Conservation (phyloP, 2,888 invertebrate genomes). For the Chromoteleia sp. region DNA sequence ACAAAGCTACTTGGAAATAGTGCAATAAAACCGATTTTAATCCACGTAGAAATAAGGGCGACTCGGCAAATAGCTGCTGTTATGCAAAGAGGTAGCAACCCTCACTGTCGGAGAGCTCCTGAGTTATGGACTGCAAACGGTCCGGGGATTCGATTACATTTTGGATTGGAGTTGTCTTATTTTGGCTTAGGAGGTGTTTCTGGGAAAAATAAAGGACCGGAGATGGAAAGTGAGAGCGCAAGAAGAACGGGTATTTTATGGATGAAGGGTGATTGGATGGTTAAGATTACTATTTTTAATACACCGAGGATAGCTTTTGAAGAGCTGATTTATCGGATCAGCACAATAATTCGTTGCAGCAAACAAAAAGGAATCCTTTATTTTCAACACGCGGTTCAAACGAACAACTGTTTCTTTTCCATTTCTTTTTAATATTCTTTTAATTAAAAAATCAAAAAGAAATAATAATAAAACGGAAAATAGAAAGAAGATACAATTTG, state of each 20-base stretch:
- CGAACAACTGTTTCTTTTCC: too few species aligned
- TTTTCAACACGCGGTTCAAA: too few species aligned
- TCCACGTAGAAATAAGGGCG: conserved; percentile 57
- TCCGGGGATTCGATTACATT: conserved; percentile 55
- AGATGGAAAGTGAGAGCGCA: conserved; percentile 35
- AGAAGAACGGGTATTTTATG: conserved; percentile 59
- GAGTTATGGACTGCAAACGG: conserved; percentile 59
- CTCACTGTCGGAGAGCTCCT: conserved; percentile 37
- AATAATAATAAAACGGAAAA: not conserved
- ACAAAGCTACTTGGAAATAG: conserved; percentile 38
- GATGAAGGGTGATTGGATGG: conserved; percentile 52
- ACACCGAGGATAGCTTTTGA: conserved; percentile 26
- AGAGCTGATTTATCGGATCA: conserved; percentile 37
- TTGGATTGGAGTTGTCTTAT: conserved; percentile 57
- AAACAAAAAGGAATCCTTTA: not conserved
- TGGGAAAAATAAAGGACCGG: conserved; percentile 42
- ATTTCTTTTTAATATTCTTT: too few species aligned
- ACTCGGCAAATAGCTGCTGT: conserved; percentile 58
- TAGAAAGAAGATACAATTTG: not conserved
- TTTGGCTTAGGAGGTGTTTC: conserved; percentile 52
- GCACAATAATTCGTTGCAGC: conserved; percentile 19
- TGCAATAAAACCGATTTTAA: conserved; percentile 56
- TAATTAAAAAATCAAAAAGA: not conserved
- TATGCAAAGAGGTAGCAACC: conserved; percentile 60
- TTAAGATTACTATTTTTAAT: conserved; percentile 60